Evolutionary conservation across 2,113 vertebrate genomes (phyloP), one percentile per base, ranked within the genome.

Genomic region (Macroglossus sobrinus): DNA sequence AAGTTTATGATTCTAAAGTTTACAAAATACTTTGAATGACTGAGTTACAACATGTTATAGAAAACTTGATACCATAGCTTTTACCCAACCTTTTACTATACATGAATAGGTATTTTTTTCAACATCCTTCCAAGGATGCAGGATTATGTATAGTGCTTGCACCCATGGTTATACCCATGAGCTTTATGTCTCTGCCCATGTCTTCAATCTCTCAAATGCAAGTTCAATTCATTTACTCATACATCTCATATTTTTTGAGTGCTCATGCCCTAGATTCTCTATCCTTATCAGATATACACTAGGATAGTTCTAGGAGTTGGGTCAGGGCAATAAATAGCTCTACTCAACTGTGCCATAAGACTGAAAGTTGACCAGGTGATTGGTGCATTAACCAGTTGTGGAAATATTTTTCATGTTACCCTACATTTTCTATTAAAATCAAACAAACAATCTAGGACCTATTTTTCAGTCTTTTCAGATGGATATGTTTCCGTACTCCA

Each of bases 1-100:
- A 69, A 84, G 18, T 93, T 97, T 57, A 16, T 24, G 22, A 71
- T 93, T 89, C 61, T 64, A 57, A 96, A 81, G 81, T 86, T 57
- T 64, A 64, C 1, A 53, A 87, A 87, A 55, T 72, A 79, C 61
- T 72, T 47, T 61, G 74, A 66, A 40, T 85, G 59, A 45, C n/a
- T 72, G 50, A 53, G 28, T 72, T 93, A 61, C 9, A 55, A 40
- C 69, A 81, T 66, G 21, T 64, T 90, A 68, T 35, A 90, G 21
- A 50, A 53, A 59, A 61, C 43, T 61, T 84, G 71, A 28, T n/a
- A 80, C 53, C 13, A 40, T 80, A 59, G 24, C 55, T 80, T 80
- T 80, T 40, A 59, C 28, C 33, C 38, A 57, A 68, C 21, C 3
- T 35, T 82, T 22, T 74, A 13, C 57, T 8, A 1, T 68, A 59